A percentile compares a stretch with the other conserved stretches of the same genome.
These are phyloP conservation scores for Herpetotheres cachinnans DNA, from an alignment of 2,113 vertebrate species.

Conservation along the genomic window DNA sequence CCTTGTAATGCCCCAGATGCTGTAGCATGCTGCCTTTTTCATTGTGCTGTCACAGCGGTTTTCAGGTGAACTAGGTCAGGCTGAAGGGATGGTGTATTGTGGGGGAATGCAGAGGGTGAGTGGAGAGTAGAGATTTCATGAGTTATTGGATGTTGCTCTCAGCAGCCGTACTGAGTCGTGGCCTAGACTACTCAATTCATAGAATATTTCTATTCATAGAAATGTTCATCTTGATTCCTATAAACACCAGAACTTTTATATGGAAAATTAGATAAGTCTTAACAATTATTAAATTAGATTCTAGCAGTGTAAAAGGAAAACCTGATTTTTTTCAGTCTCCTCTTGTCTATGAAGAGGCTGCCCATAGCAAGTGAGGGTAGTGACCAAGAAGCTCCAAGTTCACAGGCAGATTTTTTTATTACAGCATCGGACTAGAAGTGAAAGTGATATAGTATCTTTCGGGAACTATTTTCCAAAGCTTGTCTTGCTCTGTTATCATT, in stretches of 20 bases:
- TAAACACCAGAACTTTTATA: not conserved
- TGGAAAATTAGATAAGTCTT: not conserved
- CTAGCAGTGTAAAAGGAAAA: not conserved
- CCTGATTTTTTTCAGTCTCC: not conserved
- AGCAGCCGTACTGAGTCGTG: accelerated
- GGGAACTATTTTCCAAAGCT: not conserved
- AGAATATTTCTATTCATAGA: not conserved
- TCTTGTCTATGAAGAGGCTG: not conserved
- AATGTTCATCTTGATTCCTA: not conserved
- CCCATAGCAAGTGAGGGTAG: not conserved
- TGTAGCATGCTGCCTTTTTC: not conserved
- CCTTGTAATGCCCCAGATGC: not conserved
- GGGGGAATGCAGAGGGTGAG: not conserved
- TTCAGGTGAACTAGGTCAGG: not conserved
- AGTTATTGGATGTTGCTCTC: not conserved
- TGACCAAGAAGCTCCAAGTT: not conserved
- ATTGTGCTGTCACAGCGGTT: not conserved
- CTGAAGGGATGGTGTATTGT: not conserved
- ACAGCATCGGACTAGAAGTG: not conserved
- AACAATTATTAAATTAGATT: not conserved
- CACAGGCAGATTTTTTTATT: not conserved
- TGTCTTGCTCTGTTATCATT: not conserved
- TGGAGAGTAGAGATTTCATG: accelerated
- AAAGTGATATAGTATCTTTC: not conserved
- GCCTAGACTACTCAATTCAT: not conserved